Percentiles rank a stretch among this genome's conserved stretches.
These are phyloP conservation scores for Cerastoderma edule DNA, from an alignment of 2,888 invertebrate genomes.

Conservation along the genomic window DNA sequence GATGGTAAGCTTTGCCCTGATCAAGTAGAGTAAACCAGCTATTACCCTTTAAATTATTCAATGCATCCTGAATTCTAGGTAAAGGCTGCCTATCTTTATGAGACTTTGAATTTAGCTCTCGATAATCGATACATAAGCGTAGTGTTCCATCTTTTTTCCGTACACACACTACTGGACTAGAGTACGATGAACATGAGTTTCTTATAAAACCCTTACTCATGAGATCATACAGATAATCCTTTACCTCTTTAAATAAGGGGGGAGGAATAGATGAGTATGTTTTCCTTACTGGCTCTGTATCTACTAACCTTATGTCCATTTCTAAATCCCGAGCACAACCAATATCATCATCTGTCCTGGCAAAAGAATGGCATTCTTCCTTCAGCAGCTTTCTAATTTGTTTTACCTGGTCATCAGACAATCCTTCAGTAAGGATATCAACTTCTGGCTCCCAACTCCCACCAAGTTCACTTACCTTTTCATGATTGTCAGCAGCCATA, in stretches of 20 bases:
- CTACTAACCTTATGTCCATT: slow-evolving; percentile 19
- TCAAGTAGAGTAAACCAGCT: slow-evolving; percentile 51
- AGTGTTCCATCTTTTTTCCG: slow-evolving; percentile 51
- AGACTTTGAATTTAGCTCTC: slow-evolving; percentile 46
- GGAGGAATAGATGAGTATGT: slow-evolving; percentile 30
- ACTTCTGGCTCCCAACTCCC: slow-evolving; percentile 31
- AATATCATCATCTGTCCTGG: slow-evolving; percentile 23
- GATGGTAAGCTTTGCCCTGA: slow-evolving; percentile 57
- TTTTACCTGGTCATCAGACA: slow-evolving; percentile 21
- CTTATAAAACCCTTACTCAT: slow-evolving; percentile 28
- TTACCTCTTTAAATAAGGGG: slow-evolving; percentile 29
- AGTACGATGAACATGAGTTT: slow-evolving; percentile 35
- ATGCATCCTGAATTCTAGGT: slow-evolving; percentile 55
- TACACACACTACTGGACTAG: slow-evolving; percentile 57
- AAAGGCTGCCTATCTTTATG: slow-evolving; percentile 41
- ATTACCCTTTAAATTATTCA: slow-evolving; percentile 49
- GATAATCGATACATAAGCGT: slow-evolving; percentile 51
- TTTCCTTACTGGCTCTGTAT: slow-evolving; percentile 19
- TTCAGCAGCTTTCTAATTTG: slow-evolving; percentile 6
- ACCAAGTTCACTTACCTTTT: background rate
- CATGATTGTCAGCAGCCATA: too few species aligned
- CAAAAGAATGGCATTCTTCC: slow-evolving; percentile 24
- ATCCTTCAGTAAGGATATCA: background rate
- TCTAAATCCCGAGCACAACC: slow-evolving; percentile 26
- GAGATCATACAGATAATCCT: slow-evolving; percentile 30